Evolutionary conservation across 37 sponge, comb jelly and placozoan genomes (phyloP).

Genomic region (Chondrilla cf. caribensis): DNA sequence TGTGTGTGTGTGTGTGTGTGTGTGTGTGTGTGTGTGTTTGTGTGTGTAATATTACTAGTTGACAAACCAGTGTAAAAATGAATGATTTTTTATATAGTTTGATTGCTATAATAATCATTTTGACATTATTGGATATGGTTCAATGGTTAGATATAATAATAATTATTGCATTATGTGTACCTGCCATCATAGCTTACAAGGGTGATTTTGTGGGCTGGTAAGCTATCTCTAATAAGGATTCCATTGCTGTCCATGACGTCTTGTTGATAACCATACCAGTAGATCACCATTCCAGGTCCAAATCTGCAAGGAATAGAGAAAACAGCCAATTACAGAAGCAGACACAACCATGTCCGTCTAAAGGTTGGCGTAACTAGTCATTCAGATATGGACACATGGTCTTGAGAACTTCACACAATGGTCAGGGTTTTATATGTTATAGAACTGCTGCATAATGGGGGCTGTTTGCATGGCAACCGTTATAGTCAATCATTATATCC

Average conservation of each 20-base stretch:
- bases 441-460: too few species aligned
- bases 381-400: too few species aligned
- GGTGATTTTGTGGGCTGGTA: too few species aligned
- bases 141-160: not conserved
- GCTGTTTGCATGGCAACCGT: too few species aligned
- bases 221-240: slow-evolving; percentile 45
- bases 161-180: not conserved
- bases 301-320: slow-evolving; percentile 41
- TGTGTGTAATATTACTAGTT: not conserved
- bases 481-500: too few species aligned
- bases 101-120: not conserved
- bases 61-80: not conserved
- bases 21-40: too few species aligned
- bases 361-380: too few species aligned
- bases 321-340: too few species aligned
- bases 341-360: too few species aligned
- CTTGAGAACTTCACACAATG: too few species aligned
- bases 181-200: not conserved
- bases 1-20: too few species aligned
- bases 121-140: not conserved
- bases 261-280: slow-evolving; percentile 87
- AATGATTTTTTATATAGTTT: not conserved
- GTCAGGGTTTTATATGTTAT: too few species aligned
- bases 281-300: slow-evolving; percentile 89
- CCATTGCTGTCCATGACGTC: slow-evolving; percentile 54